Conservation (phyloP, 2,797 vertebrate species). For the Crocidura indochinensis region DNA sequence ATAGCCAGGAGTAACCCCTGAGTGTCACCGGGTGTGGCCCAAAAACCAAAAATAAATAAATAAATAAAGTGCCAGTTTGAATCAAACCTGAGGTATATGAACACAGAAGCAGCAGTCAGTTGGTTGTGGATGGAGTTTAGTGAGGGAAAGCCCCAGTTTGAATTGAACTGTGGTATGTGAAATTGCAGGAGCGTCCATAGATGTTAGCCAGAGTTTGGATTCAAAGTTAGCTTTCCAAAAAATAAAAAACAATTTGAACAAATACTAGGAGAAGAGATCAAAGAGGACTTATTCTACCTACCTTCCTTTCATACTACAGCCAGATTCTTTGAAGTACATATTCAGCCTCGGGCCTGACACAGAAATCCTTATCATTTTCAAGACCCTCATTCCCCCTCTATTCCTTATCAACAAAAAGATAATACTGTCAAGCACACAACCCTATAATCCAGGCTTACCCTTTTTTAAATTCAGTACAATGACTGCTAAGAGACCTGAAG, state of each 20-base stretch:
- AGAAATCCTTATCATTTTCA: conserved; percentile 52
- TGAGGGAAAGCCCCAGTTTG: too few relatives aligned
- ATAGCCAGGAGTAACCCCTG: conserved; percentile 45
- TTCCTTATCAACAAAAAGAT: conserved; percentile 8
- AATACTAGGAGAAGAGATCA: conserved; percentile 25
- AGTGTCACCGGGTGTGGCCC: background rate
- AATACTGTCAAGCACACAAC: conserved; percentile 44
- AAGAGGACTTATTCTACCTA: conserved; percentile 20
- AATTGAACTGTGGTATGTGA: too few relatives aligned
- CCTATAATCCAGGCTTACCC: conserved; percentile 55
- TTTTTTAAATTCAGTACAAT: conserved; percentile 66
- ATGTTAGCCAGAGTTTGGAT: background rate
- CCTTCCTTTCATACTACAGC: conserved; percentile 8
- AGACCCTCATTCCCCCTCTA: background rate
- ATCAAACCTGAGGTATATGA: too few relatives aligned
- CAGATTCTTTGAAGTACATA: conserved; percentile 10
- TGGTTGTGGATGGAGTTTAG: too few relatives aligned
- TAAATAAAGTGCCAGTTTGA: too few relatives aligned
- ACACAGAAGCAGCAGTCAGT: too few relatives aligned
- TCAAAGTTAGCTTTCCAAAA: conserved; percentile 17
- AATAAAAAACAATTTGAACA: conserved; percentile 48
- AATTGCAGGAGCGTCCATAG: too few relatives aligned
- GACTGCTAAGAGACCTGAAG: background rate
- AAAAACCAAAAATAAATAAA: too few relatives aligned
- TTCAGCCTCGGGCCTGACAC: background rate